Percentiles rank a stretch among this genome's conserved stretches.
These are phyloP conservation scores for Bombus pyrosoma DNA, from an alignment of 1,140 invertebrate genomes.

Conservation along the genomic window DNA sequence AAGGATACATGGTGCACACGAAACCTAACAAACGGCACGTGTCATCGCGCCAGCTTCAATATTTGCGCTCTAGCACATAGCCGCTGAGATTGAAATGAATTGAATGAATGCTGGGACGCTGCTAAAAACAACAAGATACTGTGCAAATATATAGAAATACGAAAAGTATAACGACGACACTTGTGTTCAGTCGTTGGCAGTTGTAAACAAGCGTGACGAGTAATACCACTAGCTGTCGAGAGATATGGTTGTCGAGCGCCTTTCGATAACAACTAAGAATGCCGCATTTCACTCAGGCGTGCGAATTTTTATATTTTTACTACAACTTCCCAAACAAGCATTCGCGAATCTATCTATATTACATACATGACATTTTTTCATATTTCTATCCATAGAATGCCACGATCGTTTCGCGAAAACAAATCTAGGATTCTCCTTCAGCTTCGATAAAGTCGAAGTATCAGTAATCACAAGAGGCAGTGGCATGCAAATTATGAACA, in stretches of 20 bases:
- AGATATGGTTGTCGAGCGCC: not conserved
- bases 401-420: no score
- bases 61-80: conserved; percentile 27
- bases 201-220: not conserved
- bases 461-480: no score
- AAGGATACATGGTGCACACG: conserved; percentile 28
- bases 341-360: no score
- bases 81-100: conserved; percentile 31
- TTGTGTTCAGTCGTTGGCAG: not conserved
- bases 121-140: conserved; percentile 22
- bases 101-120: not conserved
- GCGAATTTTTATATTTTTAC: no score
- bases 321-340: not conserved
- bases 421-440: no score
- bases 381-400: not conserved
- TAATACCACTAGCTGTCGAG: not conserved
- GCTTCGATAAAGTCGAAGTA: no score
- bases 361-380: not conserved
- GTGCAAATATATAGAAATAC: conserved; percentile 19
- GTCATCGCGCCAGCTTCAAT: conserved; percentile 39
- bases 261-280: conserved; percentile 5
- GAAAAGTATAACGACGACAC: not conserved
- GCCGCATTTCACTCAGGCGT: not conserved
- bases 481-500: no score
- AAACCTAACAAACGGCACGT: conserved; percentile 47